These are phyloP conservation scores for Theropithecus gelada DNA, from an alignment of 2,113 vertebrate species.

Conservation along the genomic window DNA sequence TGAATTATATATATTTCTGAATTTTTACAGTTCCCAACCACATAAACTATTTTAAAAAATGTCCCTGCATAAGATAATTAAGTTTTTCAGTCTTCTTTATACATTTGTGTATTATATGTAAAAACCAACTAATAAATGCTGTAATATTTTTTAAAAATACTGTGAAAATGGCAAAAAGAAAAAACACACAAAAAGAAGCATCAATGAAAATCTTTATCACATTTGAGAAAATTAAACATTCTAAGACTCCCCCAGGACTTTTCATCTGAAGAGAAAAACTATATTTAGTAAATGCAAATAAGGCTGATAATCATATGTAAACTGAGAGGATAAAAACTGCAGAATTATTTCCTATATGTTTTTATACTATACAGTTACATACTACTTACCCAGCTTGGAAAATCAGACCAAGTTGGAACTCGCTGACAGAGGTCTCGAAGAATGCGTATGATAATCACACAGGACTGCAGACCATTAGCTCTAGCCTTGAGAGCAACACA, in stretches of 20 bases:
- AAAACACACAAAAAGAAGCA: background rate
- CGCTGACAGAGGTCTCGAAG: constrained; percentile 98
- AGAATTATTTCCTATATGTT: constrained; percentile 9
- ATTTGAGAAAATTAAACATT: background rate
- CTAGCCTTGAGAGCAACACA: constrained; percentile 98
- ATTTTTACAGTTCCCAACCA: background rate
- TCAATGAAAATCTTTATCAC: background rate
- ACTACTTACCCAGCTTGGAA: constrained; percentile 97
- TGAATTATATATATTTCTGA: background rate
- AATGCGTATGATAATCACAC: constrained; percentile 98
- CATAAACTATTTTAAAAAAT: background rate
- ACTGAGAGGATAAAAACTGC: background rate
- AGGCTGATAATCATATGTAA: constrained; percentile 17
- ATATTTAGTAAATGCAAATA: constrained; percentile 9
- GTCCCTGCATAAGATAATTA: background rate
- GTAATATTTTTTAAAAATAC: background rate
- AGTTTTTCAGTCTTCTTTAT: constrained; percentile 3
- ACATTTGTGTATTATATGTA: background rate
- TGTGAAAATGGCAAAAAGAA: background rate
- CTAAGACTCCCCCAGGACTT: background rate
- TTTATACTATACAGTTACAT: background rate
- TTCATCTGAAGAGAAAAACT: background rate
- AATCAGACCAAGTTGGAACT: constrained; percentile 97
- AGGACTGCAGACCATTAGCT: constrained; percentile 99
- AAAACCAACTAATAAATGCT: background rate